These are phyloP conservation scores for Cirrhinus mrigala DNA, from an alignment of 2,797 vertebrate genomes.

Conservation along the genomic window DNA sequence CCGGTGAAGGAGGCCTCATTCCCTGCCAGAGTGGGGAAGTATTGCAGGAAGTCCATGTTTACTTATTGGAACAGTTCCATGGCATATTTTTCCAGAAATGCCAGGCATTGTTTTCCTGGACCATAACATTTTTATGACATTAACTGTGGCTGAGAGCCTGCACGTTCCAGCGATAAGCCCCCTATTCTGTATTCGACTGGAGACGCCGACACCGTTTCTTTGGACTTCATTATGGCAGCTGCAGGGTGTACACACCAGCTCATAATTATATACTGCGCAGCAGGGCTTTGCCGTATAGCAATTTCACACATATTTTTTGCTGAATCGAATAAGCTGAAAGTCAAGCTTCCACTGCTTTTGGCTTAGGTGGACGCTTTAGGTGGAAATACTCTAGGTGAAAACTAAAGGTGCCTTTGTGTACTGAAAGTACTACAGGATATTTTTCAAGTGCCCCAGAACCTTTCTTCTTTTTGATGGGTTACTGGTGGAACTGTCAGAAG, in stretches of 20 bases:
- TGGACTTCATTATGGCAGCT: constrained; percentile 17
- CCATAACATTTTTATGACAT: constrained; percentile 64
- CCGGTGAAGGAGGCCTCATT: constrained; percentile 61
- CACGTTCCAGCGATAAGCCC: constrained; percentile 31
- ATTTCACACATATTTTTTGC: constrained; percentile 19
- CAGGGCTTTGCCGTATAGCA: background rate
- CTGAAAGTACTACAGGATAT: background rate
- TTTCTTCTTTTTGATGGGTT: background rate
- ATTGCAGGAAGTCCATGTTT: constrained; percentile 76
- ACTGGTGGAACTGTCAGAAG: background rate
- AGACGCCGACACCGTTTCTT: background rate
- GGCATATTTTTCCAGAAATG: constrained; percentile 68
- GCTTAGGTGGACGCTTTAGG: background rate
- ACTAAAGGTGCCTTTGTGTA: background rate
- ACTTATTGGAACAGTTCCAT: constrained; percentile 69
- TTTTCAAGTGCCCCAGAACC: background rate
- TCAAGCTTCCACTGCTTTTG: background rate
- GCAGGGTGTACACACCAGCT: constrained; percentile 10
- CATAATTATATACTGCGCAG: constrained; percentile 14
- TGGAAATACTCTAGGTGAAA: background rate
- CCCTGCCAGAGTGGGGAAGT: constrained; percentile 70
- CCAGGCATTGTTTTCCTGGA: constrained; percentile 68
- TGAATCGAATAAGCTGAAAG: constrained; percentile 26
- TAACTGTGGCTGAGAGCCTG: constrained; percentile 40
- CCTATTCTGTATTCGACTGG: constrained; percentile 15